Evolutionary conservation across 2,113 vertebrate species (phyloP), one percentile per base, ranked within the genome.

Genomic region (Irena cyanogastra): DNA sequence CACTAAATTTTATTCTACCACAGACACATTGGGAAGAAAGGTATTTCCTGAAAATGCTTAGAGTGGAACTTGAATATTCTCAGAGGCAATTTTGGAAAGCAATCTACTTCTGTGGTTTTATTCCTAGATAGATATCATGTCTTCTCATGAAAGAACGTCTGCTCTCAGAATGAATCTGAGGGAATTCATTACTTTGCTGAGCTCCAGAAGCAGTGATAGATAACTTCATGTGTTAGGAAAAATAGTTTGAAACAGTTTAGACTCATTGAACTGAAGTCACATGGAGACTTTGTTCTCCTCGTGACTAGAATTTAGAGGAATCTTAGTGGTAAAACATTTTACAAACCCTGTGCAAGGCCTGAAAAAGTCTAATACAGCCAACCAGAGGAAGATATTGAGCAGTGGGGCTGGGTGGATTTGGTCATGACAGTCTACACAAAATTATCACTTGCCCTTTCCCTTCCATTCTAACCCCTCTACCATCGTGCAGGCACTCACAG

Each of bases 91-190:
- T 90, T 84, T 93, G 88, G 85, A 96, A 93, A 78, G 31, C 19
- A 68, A 39, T 10, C 8, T 81, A 24, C 23, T 75, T 18, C 28
- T 89, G 94, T 90, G 85, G 92, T 94, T 96, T 95, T 90, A 79
- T 96, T 96, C 90, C 93, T 96, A 81, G 94, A 93, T 53, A 87
- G 57, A 72, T 76, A 18, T 81, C 28, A 35, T 68, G 71, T 66
- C 68, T 94, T 90, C 60, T 28, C 30, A 24, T 45, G 60, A 78
- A 8, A 57, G 31, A 68, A 87, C 71, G n/a, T n/a, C 41, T 75
- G 7, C 21, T 68, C 33, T 83, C 24, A 30, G 64, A 60, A 52
- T 28, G 37, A 71, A 60, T 61, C 13, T 83, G 50, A 79, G 35
- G 28, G 31, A 80, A n/a, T 49, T 76, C 8, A n/a, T 74, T 74